Evolutionary conservation across 2,888 invertebrate species (phyloP), one percentile per base, ranked within the genome.

Genomic region (Athalia rosae): DNA sequence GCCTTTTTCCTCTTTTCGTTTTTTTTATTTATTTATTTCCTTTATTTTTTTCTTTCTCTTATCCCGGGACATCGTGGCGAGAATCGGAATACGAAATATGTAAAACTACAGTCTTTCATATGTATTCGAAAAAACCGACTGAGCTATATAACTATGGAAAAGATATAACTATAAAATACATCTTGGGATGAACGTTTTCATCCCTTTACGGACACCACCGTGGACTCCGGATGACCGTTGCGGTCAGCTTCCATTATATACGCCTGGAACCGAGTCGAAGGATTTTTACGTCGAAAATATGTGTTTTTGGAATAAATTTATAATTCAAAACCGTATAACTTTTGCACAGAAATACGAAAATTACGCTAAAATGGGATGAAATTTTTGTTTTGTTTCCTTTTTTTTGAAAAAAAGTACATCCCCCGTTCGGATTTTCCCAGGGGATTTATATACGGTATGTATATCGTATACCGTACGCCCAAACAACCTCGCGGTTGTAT

Each of bases 331-430:
- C 84, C 81, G 83, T 82, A 83, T 82, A 80, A 81, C 82, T 82
- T 28, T 28, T 82, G 88, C 89, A 89, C 86, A 87, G 85, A 84
- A 89, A 89, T 88, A 82, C 88, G 74, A 66, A 84, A 86, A 89
- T 89, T 89, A 89, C 87, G 89, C 86, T 88, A 89, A 89, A 86
- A 59, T 61, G n/a, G 6, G 61, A 71, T 71, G 45, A 71, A 74
- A 74, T 74, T 74, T 62, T 58, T n/a, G n/a, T 45, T 71, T 43
- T 71, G 58, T 56, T 28, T 28, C 28, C 28, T 28, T 28, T 28
- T 28, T 28, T 28, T 28, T 28, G 2, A 28, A 28, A 28, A 28
- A 28, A 28, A 28, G 28, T 28, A 63, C n/a, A 5, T 43, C 58
- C 58, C 45, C 13, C 9, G 4, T n/a, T n/a, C 8, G 71, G 71